phyloP scores from a whole-genome alignment of 1,140 invertebrate species.

The Neodiprion lecontei region DNA sequence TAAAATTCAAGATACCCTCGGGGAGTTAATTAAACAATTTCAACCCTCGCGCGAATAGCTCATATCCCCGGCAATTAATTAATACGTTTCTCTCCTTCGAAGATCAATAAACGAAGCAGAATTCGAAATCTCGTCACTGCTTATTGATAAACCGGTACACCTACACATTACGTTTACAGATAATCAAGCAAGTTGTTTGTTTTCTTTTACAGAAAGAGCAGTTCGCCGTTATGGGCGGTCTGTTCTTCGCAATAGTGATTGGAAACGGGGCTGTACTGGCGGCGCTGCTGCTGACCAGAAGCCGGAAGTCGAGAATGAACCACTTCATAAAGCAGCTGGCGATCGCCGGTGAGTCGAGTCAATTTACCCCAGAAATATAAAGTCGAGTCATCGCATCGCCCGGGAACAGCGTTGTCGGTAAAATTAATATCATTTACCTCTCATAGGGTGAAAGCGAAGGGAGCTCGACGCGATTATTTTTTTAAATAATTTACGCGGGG shows the following conservation, averaged over 20 bases:
- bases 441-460: too few species aligned
- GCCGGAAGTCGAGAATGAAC: conserved; percentile 66
- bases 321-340: conserved; percentile 71
- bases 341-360: conserved; percentile 46
- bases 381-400: background rate
- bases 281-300: conserved; percentile 62
- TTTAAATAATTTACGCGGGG: background rate
- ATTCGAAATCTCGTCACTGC: too few species aligned
- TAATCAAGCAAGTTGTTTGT: too few species aligned
- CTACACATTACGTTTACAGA: too few species aligned
- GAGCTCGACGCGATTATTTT: too few species aligned
- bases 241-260: conserved; percentile 64
- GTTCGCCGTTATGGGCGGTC: conserved; percentile 63
- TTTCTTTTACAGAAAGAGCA: conserved; percentile 62
- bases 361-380: conserved; percentile 26
- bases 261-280: conserved; percentile 66
- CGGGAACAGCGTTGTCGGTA: background rate
- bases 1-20: too few species aligned
- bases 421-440: background rate
- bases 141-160: too few species aligned
- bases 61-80: too few species aligned
- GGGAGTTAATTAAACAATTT: too few species aligned
- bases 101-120: too few species aligned
- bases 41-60: too few species aligned
- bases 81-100: too few species aligned